Percentiles rank a stretch among this genome's conserved stretches.
Evolutionary conservation across 2,888 invertebrate genomes (phyloP).

Genomic region (Nymphalis polychloros): DNA sequence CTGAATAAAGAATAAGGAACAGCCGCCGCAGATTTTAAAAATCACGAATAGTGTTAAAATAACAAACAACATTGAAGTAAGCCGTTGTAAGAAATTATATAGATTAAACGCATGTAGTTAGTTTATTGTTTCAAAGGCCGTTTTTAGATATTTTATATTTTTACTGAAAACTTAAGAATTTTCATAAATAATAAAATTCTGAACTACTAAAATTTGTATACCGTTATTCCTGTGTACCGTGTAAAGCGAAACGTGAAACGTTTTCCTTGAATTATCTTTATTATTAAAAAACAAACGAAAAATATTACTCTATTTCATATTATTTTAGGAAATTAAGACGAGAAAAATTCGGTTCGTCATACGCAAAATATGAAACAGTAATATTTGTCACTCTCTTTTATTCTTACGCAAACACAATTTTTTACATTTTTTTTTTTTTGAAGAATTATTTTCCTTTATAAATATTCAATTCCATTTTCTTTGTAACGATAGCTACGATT

Average conservation of each 20-base stretch:
- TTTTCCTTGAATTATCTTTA: no score
- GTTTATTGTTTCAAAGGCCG: no score
- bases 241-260: no score
- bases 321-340: not conserved
- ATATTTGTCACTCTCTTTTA: not conserved
- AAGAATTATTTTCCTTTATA: slow-evolving; percentile 17
- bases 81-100: no score
- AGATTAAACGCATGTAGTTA: not conserved
- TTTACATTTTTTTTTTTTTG: not conserved
- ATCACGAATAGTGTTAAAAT: slow-evolving; percentile 12
- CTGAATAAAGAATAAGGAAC: slow-evolving; percentile 20
- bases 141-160: no score
- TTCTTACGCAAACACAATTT: not conserved
- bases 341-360: not conserved
- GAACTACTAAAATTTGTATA: no score
- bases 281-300: no score
- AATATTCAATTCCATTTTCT: slow-evolving; percentile 26
- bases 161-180: no score
- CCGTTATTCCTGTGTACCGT: no score
- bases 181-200: no score
- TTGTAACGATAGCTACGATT: slow-evolving; percentile 17
- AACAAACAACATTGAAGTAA: not conserved
- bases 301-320: no score
- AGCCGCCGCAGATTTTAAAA: slow-evolving; percentile 5
- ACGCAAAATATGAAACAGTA: not conserved